phyloP scores from a whole-genome alignment of 2,888 invertebrate species.

The Microplitis manilae region DNA sequence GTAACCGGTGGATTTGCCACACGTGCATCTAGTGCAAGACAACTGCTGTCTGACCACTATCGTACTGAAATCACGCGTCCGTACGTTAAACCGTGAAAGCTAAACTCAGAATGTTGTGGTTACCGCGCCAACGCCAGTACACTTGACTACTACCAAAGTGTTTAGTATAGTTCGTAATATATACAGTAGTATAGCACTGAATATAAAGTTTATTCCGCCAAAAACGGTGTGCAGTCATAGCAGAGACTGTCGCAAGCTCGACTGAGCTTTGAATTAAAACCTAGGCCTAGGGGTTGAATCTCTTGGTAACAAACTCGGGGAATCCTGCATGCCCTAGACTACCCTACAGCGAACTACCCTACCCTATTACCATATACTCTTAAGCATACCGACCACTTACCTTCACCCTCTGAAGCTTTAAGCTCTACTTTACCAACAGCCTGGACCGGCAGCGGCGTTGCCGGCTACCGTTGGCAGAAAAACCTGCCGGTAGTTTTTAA shows the following conservation, averaged over 20 bases:
- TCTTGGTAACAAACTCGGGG: neutral
- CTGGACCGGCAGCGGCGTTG: neutral
- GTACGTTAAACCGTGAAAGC: conserved; percentile 32
- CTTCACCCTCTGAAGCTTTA: neutral
- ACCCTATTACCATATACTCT: neutral
- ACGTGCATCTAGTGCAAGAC: conserved; percentile 46
- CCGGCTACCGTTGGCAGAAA: neutral
- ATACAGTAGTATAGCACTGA: neutral
- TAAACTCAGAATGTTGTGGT: conserved; percentile 13
- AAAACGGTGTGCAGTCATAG: neutral
- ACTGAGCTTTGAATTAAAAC: neutral
- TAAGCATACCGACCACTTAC: neutral
- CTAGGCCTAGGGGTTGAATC: neutral
- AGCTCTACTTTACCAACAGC: neutral
- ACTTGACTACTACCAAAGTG: conserved; percentile 5
- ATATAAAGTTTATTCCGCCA: neutral
- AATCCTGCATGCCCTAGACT: neutral
- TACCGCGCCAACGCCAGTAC: conserved; percentile 11
- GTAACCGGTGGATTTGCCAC: conserved; percentile 30
- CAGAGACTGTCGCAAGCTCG: neutral
- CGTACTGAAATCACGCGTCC: conserved; percentile 50
- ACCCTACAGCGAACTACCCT: neutral
- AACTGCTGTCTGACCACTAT: conserved; percentile 48
- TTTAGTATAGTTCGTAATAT: neutral
- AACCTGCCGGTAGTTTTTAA: neutral